Percentiles rank a stretch among this genome's conserved stretches.
Evolutionary conservation across 2,113 vertebrate species (phyloP).

Genomic region (Dipodomys stephensi): DNA sequence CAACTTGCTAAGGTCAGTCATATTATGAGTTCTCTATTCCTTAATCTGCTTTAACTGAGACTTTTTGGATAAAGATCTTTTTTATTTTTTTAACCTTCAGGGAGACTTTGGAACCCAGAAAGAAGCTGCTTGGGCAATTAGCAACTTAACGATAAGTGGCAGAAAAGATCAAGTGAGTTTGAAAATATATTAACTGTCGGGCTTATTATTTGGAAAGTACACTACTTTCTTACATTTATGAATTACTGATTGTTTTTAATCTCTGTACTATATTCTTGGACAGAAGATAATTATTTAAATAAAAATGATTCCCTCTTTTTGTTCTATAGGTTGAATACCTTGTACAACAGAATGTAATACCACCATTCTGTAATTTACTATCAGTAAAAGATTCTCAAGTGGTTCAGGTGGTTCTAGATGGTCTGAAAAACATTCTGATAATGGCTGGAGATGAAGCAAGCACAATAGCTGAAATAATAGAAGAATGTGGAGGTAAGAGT

Average conservation of each 20-base stretch:
- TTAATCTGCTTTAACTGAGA: conserved; percentile 67
- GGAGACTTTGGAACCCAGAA: conserved; percentile 99
- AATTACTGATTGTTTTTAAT: conserved; percentile 40
- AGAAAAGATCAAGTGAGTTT: conserved; percentile 97
- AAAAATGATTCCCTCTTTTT: conserved; percentile 44
- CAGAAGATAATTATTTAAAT: conserved; percentile 25
- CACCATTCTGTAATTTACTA: conserved; percentile 97
- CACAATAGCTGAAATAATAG: conserved; percentile 98
- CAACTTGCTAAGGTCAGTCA: conserved; percentile 97
- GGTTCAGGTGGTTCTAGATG: conserved; percentile 98
- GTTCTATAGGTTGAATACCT: conserved; percentile 96
- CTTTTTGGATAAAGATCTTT: conserved; percentile 59
- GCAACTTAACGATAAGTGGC: conserved; percentile 99
- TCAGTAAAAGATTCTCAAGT: conserved; percentile 99
- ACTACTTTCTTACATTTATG: conserved; percentile 25
- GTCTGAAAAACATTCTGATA: conserved; percentile 99
- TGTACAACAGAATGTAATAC: conserved; percentile 98
- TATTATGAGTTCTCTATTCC: conserved; percentile 48
- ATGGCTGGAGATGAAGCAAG: conserved; percentile 99
- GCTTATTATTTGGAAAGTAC: conserved; percentile 43
- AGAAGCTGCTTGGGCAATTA: conserved; percentile 99
- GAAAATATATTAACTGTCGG: not conserved
- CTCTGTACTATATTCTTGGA: not conserved
- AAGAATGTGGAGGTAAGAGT: conserved; percentile 96
- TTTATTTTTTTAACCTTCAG: conserved; percentile 87